These are phyloP conservation scores for Dendrocincla fuliginosa DNA, from an alignment of 2,797 vertebrate genomes.

Conservation along the genomic window DNA sequence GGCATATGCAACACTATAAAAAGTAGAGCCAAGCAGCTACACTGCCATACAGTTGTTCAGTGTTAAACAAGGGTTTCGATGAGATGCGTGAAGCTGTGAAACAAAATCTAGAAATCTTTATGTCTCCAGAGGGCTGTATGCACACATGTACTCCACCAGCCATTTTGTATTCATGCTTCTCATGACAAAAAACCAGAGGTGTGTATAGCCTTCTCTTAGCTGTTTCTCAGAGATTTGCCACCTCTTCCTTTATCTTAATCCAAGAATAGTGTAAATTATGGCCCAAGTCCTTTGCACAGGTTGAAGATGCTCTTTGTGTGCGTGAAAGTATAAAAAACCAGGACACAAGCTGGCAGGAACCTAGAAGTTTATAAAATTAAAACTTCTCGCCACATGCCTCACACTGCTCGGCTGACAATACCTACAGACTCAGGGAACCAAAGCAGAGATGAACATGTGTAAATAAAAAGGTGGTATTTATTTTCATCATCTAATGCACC, in stretches of 20 bases:
- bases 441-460: neutral
- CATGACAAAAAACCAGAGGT: neutral
- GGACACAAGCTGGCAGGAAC: neutral
- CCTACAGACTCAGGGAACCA: neutral
- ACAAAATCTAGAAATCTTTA: neutral
- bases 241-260: neutral
- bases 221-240: neutral
- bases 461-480: neutral
- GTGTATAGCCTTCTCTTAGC: accelerated
- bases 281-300: neutral
- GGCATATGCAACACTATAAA: accelerated
- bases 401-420: neutral
- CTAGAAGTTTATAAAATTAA: neutral
- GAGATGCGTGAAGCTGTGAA: neutral
- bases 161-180: neutral
- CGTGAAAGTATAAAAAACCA: neutral
- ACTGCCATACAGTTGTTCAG: neutral
- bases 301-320: neutral
- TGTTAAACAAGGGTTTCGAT: neutral
- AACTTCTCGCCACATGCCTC: accelerated
- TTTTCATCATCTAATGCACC: neutral
- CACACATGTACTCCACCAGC: neutral
- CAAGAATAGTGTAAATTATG: neutral
- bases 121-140: accelerated
- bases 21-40: neutral